Percentiles rank a stretch among this genome's conserved stretches.
Conservation (phyloP, 1,140 invertebrate genomes). For the Drosophila parvula region DNA sequence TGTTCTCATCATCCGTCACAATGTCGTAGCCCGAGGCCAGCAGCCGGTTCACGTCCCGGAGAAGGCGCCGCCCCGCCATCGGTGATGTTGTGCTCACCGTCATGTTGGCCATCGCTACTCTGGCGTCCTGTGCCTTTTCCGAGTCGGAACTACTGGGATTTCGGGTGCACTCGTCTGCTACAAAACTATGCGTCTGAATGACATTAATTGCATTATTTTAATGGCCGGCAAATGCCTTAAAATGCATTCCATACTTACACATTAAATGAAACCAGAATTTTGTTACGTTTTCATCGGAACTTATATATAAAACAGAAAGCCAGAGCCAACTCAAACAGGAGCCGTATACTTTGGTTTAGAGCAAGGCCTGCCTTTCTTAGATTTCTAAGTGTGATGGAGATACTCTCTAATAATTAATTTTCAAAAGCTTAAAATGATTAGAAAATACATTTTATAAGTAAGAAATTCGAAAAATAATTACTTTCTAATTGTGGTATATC, state of each 20-base stretch:
- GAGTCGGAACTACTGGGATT: conserved; percentile 67
- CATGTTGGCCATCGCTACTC: conserved; percentile 58
- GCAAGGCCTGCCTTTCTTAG: not conserved
- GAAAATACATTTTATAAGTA: too few relatives aligned
- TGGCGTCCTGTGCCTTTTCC: conserved; percentile 52
- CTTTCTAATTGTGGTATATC: not conserved
- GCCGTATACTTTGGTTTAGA: not conserved
- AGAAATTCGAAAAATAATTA: too few relatives aligned
- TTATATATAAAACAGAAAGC: conserved; percentile 25
- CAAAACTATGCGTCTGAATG: conserved; percentile 61
- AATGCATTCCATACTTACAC: conserved; percentile 50
- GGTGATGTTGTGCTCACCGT: conserved; percentile 96
- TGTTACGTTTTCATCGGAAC: conserved; percentile 59
- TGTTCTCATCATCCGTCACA: conserved; percentile 96
- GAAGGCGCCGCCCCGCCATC: conserved; percentile 99
- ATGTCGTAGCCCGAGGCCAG: conserved; percentile 99
- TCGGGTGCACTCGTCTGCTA: conserved; percentile 71
- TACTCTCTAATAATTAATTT: not conserved
- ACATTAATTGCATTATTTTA: too few relatives aligned
- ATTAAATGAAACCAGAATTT: conserved; percentile 73
- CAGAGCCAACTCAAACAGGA: conserved; percentile 41
- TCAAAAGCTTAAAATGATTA: too few relatives aligned
- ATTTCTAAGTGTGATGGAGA: too few relatives aligned
- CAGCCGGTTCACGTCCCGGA: conserved; percentile 99
- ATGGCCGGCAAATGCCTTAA: not conserved